These are phyloP conservation scores for Molorchus minor DNA, from an alignment of 2,888 invertebrate species.

Conservation along the genomic window DNA sequence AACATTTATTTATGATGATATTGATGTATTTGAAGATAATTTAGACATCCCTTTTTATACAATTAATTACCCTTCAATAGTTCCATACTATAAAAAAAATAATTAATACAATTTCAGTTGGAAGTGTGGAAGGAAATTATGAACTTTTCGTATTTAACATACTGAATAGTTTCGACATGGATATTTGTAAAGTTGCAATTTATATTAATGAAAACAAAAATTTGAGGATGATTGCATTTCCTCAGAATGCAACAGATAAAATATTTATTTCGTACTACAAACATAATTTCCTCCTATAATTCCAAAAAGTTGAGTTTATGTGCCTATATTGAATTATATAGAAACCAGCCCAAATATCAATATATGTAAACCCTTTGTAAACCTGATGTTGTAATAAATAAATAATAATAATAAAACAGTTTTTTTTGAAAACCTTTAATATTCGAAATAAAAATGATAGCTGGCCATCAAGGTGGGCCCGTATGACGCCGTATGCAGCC, in stretches of 20 bases:
- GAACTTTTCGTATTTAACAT: slow-evolving; percentile 1
- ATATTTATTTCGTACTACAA: not conserved
- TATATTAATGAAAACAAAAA: not conserved
- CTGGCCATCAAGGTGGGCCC: too few relatives aligned
- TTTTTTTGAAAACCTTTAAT: too few relatives aligned
- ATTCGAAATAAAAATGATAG: too few relatives aligned
- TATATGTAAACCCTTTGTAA: too few relatives aligned
- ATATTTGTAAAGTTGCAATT: not conserved
- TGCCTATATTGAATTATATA: not conserved
- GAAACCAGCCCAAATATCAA: not conserved
- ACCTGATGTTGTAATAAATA: too few relatives aligned
- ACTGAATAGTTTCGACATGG: not conserved
- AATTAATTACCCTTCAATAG: not conserved
- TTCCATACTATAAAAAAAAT: not conserved
- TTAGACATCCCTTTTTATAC: too few relatives aligned
- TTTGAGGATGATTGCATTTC: not conserved
- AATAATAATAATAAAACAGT: too few relatives aligned
- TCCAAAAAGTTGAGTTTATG: not conserved
- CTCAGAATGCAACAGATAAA: not conserved
- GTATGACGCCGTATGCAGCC: too few relatives aligned
- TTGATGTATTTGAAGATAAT: not conserved
- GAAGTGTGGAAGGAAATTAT: not conserved
- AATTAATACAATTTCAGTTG: not conserved
- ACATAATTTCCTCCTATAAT: not conserved
- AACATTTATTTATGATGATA: not conserved